Conservation (phyloP, 92 coral and sea anemone genomes). For the Muricea muricata region DNA sequence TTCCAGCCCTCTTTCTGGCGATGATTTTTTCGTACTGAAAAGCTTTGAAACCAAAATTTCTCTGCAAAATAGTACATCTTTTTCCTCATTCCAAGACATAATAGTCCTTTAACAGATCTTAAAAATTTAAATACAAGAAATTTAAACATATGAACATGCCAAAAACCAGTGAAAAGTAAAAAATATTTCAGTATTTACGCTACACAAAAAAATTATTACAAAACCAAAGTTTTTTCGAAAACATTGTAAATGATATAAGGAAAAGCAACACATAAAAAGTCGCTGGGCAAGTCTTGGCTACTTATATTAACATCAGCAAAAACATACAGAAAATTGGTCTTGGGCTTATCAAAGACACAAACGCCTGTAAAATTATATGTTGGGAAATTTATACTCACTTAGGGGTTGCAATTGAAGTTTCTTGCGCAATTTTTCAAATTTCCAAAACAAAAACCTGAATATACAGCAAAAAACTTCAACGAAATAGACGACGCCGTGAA, state of each 20-base stretch:
- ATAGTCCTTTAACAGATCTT: not conserved
- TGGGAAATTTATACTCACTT: not conserved
- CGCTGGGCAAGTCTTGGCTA: not conserved
- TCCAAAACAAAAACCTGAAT: too few species aligned
- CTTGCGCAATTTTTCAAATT: too few species aligned
- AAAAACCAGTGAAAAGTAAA: not conserved
- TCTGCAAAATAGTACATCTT: constrained; percentile 35
- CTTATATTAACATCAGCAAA: too few species aligned
- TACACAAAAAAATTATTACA: too few species aligned
- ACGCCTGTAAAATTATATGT: not conserved
- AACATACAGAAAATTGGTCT: too few species aligned
- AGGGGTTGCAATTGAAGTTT: not conserved
- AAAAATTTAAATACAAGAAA: constrained; percentile 3
- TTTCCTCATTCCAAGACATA: too few species aligned
- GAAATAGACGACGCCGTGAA: too few species aligned
- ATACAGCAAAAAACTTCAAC: too few species aligned
- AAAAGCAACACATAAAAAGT: too few species aligned
- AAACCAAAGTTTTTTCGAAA: too few species aligned
- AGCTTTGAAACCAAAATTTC: constrained; percentile 27
- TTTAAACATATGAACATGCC: not conserved
- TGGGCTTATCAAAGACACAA: constrained; percentile 11
- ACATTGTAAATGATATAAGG: not conserved
- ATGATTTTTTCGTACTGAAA: constrained; percentile 22
- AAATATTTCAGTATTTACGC: too few species aligned
- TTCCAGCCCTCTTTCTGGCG: constrained; percentile 41